phyloP scores from a whole-genome alignment of 2,113 vertebrate species.

The Heptranchias perlo region DNA sequence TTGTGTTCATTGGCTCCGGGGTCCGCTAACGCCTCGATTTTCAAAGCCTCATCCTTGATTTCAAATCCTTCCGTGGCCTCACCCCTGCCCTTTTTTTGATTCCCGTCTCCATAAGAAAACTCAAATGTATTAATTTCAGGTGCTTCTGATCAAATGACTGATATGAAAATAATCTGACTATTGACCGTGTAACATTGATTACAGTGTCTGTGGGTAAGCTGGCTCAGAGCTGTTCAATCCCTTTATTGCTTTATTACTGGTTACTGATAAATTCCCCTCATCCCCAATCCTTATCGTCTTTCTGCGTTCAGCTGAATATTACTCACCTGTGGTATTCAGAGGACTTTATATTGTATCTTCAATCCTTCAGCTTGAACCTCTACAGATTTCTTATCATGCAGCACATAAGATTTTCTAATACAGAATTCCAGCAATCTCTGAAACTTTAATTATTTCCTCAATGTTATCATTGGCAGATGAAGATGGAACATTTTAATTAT shows the following conservation, averaged over 20 bases:
- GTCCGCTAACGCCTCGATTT: not conserved
- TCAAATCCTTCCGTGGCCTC: not conserved
- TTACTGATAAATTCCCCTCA: not conserved
- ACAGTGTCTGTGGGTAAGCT: not conserved
- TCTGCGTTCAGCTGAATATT: not conserved
- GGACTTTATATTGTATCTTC: not conserved
- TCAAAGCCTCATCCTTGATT: not conserved
- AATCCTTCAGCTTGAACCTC: not conserved
- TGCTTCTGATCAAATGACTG: not conserved
- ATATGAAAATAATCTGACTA: not conserved
- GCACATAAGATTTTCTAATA: not conserved
- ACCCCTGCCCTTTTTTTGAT: not conserved
- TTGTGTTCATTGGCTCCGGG: not conserved
- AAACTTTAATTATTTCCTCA: not conserved
- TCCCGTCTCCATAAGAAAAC: not conserved
- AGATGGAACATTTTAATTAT: not conserved
- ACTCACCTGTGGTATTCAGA: not conserved
- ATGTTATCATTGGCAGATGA: not conserved
- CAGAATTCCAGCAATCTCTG: not conserved
- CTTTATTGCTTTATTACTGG: not conserved
- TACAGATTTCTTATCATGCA: not conserved
- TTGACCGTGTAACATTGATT: not conserved
- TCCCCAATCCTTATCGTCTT: not conserved
- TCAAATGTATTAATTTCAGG: not conserved
- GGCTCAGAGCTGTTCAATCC: not conserved